Base-by-base conservation (phyloP, 2,888 invertebrate genomes). In the Hoplodrina blanda region DNA sequence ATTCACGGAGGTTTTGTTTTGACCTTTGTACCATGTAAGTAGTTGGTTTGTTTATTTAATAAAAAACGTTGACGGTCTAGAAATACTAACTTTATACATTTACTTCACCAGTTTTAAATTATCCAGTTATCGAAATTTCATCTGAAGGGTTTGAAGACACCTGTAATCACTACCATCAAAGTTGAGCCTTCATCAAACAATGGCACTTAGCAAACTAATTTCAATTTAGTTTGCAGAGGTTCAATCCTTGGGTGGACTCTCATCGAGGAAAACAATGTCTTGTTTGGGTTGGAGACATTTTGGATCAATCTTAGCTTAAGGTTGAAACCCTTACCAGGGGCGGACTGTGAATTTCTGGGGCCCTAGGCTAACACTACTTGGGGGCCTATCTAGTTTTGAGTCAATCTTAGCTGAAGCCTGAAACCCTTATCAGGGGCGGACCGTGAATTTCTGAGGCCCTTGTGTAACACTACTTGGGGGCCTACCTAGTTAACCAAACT, bases 121-220 rank as follows among this genome's bases (percentile, higher is more conserved):
- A 62, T 33, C 57, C n/a, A 59, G 63, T 69, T 64, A 68, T 62
- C 54, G 17, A 74, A 68, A 61, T 79, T 64, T 33, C 20, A 25
- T 41, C 30, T 56, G 7, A 41, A 69, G 41, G 55, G 62, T 37
- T 64, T 46, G n/a, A 68, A 73, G 62, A 54, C 61, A 62, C 73
- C 78, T 73, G 63, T 70, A 63, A 68, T 78, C 67, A 53, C 61
- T 54, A 60, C 71, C 63, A 70, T 78, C 67, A 71, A 75, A 79
- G 67, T 81, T 68, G 62, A 54, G 49, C 59, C 64, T 62, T 63
- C 57, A 55, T 75, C 73, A 80, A 84, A 87, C 78, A 83, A 75
- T 81, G 80, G 68, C 69, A 82, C 83, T 86, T 83, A 41, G 72
- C 63, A 66, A 88, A 87, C 87, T 87, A 87, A 85, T 88, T 85